Evolutionary conservation across 2,113 vertebrate species (phyloP), one percentile per base, ranked within the genome.

Genomic region (Notarius lentiginosus): DNA sequence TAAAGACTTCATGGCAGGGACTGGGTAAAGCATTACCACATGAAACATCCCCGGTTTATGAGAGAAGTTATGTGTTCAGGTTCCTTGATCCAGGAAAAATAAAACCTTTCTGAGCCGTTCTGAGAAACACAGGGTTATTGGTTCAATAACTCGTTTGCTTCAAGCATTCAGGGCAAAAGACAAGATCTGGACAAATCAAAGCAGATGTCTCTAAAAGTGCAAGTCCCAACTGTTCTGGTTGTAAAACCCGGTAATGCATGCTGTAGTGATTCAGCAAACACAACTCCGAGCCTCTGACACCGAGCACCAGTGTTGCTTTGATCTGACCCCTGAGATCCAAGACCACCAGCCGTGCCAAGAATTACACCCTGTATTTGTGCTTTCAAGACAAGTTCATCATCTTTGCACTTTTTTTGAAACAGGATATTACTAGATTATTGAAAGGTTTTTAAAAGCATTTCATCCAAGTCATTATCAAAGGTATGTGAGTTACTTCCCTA

Each of bases 281-380:
- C 75, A 14, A 9, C 75, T 77, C 22, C 1, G 41, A 5, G 12
- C 12, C 20, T 76, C 73, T 51, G 49, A 77, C 53, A 53, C 75
- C 8, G 51, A 77, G 75, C 53, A 2, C 49, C 49, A 55, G 56
- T 11, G 22, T 12, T 3, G 34, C 56, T 85, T 18, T 77, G 72
- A 53, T 51, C 49, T 63, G 84, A 77, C 84, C 84, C 12, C 8
- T 15, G 47, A 53, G 72, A 49, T 65, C 41, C 2, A 7, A 18
- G 70, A 61, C 27, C 14, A 22, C 72, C 10, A 65, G 30, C 30
- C 30, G 4, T 11, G 70, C 30, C 70, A 75, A 61, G 70, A 76
- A 76, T n/a, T n/a, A 83, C 82, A 83, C 65, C 58, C 41, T 11
- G 15, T 63, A 65, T 79, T 79, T 79, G 72, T 49, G 9, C n/a